Evolutionary conservation across 2,113 vertebrate genomes (phyloP).

Genomic region (Calidris pygmaea): DNA sequence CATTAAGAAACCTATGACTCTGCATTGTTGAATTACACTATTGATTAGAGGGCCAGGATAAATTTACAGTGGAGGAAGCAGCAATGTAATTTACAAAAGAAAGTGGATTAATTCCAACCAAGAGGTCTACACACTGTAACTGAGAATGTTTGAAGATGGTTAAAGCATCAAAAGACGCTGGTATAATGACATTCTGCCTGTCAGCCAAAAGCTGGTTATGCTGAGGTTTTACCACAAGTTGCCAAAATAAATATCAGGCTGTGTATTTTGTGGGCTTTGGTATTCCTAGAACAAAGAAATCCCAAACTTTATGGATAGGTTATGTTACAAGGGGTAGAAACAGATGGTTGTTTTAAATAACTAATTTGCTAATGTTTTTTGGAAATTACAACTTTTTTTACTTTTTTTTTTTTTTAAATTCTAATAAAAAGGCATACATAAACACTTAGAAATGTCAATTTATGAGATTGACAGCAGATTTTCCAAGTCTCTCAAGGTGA

Average conservation of each 20-base stretch:
- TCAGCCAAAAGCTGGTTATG: background rate
- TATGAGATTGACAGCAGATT: background rate
- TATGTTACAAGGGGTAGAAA: background rate
- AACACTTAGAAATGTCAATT: background rate
- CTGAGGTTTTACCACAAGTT: background rate
- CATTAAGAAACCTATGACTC: background rate
- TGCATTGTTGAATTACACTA: background rate
- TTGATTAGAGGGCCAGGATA: background rate
- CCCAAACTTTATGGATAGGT: background rate
- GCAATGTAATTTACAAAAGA: background rate
- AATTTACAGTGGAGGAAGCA: slow-evolving; percentile 37
- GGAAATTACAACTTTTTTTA: background rate
- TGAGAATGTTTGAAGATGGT: slow-evolving; percentile 13
- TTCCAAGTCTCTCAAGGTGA: background rate
- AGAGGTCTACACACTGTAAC: background rate
- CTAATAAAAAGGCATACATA: background rate
- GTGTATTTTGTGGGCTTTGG: background rate
- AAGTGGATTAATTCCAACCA: slow-evolving; percentile 15
- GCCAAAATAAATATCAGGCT: slow-evolving; percentile 37
- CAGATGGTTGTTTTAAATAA: background rate
- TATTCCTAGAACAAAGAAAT: background rate
- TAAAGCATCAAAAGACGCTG: slow-evolving; percentile 11
- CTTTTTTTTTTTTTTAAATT: background rate
- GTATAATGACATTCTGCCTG: slow-evolving; percentile 34
- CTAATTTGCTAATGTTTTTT: background rate